Evolutionary conservation across 2,888 invertebrate species (phyloP), one percentile per base, ranked within the genome.

Genomic region (Napeogenes sylphis): DNA sequence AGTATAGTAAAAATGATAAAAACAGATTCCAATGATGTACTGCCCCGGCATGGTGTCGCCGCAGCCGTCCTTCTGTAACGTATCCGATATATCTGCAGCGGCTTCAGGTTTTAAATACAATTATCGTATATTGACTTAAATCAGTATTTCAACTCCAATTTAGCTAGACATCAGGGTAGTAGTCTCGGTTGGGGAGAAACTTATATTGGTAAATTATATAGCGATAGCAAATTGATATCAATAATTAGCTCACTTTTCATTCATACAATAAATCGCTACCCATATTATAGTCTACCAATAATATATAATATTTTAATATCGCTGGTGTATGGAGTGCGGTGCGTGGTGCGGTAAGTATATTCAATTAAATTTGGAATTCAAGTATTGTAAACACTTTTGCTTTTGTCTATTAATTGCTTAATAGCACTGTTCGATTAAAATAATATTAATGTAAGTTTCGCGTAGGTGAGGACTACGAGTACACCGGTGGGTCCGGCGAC

Each of bases 301-400:
- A 56, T 32, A 55, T 47, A 45, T 53, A 54, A 45, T 53, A 54
- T 35, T 51, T 53, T 45, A 56, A 54, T 58, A 59, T 46, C 59
- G 53, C 47, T 65, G 63, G 67, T 58, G 66, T 65, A 58, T 65
- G 79, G 77, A 75, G 71, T 73, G 64, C 75, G 85, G 88, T 85
- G 88, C 87, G 89, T 89, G 89, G 87, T 89, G 89, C 86, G 88
- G 88, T 89, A 85, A 89, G 87, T 87, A 74, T 76, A 75, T 56
- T 74, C 67, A 70, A 71, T 74, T 78, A 71, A 72, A 75, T 69
- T 59, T 66, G 67, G 55, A 45, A 60, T 66, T 61, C 38, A 59
- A 56, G 64, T 63, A 69, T 56, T 38, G 38, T 57, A 63, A 38
- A 38, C 32, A 54, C 47, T 54, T 60, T 55, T 55, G 56, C 56